Evolutionary conservation across 2,888 invertebrate genomes (phyloP), one percentile per base, ranked within the genome.

Genomic region (Limnephilus marmoratus): DNA sequence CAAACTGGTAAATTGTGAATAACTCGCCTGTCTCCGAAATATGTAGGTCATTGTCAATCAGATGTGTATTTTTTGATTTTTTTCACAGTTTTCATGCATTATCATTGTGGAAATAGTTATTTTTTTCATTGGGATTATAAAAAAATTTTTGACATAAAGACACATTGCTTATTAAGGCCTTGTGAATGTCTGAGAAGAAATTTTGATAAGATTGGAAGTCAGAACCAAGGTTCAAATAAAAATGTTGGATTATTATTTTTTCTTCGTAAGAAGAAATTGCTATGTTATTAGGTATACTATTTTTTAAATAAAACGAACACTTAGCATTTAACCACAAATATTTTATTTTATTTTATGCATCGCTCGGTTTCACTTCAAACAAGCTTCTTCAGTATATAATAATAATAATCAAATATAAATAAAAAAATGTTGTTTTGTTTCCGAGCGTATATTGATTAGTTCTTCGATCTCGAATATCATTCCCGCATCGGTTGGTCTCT

Each of bases 41-140:
- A 83, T 83, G 34, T 83, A 37, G 82, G 82, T 83, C 82, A 29
- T 83, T 83, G 82, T 83, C 82, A 34, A 83, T 34, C 82, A 34
- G 82, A 34, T 68, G 68, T 68, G n/a, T 24, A 2, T 68, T 68
- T 53, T 68, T n/a, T 68, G 7, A 68, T 2, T 68, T 68, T 68
- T 68, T 68, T 68, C 68, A 68, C 24, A 68, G 2, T 68, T 24
- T 68, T 68, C 24, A 7, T 68, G 68, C n/a, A n/a, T 9, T 68
- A 68, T 24, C 24, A 68, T n/a, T 9, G n/a, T 68, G 68, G 9
- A 68, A 68, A 68, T n/a, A 9, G 9, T 5, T 9, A 24, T 68
- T 68, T 68, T 68, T 68, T 68, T 5, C 18, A 1, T 18, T 7
- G 68, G n/a, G 68, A n/a, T n/a, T n/a, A n/a, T 68, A 24, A 68